Percentiles rank a stretch among this genome's conserved stretches.
Evolutionary conservation across 2,113 vertebrate species (phyloP).

Genomic region (Centrocercus urophasianus): DNA sequence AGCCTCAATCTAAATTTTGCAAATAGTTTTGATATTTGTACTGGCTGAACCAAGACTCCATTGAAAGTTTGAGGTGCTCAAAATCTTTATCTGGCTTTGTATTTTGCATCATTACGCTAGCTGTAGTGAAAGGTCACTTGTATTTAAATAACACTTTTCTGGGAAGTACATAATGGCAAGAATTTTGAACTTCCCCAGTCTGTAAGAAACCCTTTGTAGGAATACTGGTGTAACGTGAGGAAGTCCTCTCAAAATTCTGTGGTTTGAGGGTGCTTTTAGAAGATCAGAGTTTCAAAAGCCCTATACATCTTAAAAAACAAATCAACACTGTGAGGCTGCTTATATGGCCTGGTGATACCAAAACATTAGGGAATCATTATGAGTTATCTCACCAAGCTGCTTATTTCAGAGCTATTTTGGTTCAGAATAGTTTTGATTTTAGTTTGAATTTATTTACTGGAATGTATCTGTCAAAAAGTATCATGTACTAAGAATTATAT

Average conservation of each 20-base stretch:
- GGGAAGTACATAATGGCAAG: not conserved
- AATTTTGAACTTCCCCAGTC: not conserved
- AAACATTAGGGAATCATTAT: not conserved
- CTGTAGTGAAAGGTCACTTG: constrained; percentile 20
- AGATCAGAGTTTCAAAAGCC: not conserved
- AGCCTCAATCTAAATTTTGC: constrained; percentile 38
- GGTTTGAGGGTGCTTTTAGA: not conserved
- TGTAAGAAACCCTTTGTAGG: not conserved
- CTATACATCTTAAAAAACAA: not conserved
- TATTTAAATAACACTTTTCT: constrained; percentile 28
- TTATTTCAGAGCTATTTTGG: not conserved
- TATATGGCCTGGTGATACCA: not conserved
- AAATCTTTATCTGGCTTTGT: not conserved
- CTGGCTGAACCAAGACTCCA: not conserved
- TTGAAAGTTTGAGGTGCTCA: not conserved
- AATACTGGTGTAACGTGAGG: not conserved
- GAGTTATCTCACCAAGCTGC: not conserved
- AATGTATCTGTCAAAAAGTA: not conserved
- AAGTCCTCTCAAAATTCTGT: constrained; percentile 30
- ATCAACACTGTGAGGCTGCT: not conserved
- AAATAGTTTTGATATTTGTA: constrained; percentile 51
- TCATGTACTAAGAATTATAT: not conserved
- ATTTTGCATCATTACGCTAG: not conserved
- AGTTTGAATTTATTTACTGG: constrained; percentile 26
- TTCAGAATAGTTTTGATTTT: not conserved